Conservation (phyloP, 2,888 invertebrate species). For the Alloscopus bannaensis region DNA sequence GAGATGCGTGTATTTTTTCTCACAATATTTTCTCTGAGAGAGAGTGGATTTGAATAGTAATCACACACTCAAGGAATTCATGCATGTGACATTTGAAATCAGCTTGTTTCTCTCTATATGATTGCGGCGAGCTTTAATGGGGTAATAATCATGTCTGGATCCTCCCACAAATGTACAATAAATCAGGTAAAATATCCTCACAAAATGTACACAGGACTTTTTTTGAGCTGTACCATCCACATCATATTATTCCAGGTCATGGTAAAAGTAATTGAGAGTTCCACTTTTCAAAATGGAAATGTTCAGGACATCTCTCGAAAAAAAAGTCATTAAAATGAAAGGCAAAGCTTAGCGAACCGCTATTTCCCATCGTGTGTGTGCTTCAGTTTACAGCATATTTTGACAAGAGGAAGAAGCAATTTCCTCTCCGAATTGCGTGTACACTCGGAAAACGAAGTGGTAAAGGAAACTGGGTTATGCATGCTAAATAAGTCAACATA, state of each 20-base stretch:
- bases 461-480: slow-evolving; percentile 36
- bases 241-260: slow-evolving; percentile 21
- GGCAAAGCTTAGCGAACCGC: background rate
- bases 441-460: background rate
- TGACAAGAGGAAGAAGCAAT: background rate
- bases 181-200: background rate
- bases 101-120: slow-evolving; percentile 2
- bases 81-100: slow-evolving; percentile 13
- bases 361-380: slow-evolving; percentile 15
- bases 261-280: slow-evolving; percentile 6
- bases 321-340: slow-evolving; percentile 11
- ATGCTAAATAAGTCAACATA: slow-evolving; percentile 21
- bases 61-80: background rate
- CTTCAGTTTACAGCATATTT: background rate
- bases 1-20: too few relatives aligned
- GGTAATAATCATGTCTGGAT: slow-evolving; percentile 23
- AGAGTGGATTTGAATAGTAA: slow-evolving; percentile 7
- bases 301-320: background rate
- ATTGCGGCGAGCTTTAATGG: slow-evolving; percentile 4
- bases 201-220: slow-evolving; percentile 3
- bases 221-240: background rate
- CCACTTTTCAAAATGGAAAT: slow-evolving; percentile 8
- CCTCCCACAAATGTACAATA: slow-evolving; percentile 16
- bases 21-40: too few relatives aligned
- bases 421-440: slow-evolving; percentile 3